Conservation (phyloP, 2,113 vertebrate genomes). For the Nycticorax nycticorax region DNA sequence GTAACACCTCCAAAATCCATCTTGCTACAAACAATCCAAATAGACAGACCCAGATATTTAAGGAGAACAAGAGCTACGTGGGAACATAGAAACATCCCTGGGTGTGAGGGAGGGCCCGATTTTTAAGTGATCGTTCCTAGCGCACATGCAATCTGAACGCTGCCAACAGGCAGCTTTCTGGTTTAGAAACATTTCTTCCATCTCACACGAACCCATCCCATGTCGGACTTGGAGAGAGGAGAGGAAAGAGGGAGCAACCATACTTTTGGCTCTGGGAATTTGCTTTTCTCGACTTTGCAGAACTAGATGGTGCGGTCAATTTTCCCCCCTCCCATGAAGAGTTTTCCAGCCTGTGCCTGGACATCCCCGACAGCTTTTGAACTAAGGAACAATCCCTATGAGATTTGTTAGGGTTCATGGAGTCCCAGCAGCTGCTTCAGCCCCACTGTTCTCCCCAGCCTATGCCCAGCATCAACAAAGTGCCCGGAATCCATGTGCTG, state of each 20-base stretch:
- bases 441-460: neutral
- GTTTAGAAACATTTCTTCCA: neutral
- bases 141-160: fast-evolving
- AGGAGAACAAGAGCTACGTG: neutral
- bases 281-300: neutral
- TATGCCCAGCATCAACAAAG: neutral
- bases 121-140: neutral
- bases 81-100: neutral
- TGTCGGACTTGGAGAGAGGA: neutral
- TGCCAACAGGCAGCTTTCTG: neutral
- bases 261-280: neutral
- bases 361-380: neutral
- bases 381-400: neutral
- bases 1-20: neutral
- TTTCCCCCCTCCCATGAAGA: neutral
- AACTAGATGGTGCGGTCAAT: neutral
- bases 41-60: neutral
- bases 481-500: neutral
- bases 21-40: neutral
- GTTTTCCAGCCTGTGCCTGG: neutral
- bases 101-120: neutral
- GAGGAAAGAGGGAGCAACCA: neutral
- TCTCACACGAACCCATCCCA: neutral
- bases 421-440: neutral
- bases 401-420: neutral